Evolutionary conservation across 2,113 vertebrate species (phyloP), one percentile per base, ranked within the genome.

Genomic region (Propithecus coquereli): DNA sequence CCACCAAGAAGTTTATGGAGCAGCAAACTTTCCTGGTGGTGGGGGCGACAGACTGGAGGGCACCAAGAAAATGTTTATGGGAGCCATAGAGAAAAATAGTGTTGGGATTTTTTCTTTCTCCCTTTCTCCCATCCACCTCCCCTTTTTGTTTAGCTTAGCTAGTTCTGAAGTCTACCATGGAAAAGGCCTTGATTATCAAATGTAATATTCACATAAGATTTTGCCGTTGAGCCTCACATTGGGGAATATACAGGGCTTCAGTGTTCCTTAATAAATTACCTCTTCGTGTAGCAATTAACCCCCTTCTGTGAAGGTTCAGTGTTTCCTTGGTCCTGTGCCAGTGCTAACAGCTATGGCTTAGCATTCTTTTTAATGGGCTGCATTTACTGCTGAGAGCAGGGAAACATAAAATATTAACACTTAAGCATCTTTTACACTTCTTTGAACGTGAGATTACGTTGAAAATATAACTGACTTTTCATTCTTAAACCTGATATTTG

Each of bases 211-310:
- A 92, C 37, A 83, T n/a, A 89, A 27, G 77, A 87, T 82, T 94
- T 95, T 98, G 94, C 85, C 68, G 52, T 86, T 96, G 8, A 23
- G 87, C 81, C 93, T 97, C 97, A 95, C 97, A 45, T 97, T 97
- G 97, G 81, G 95, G 89, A 97, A 87, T 97, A 98, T 94, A 98
- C 97, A 98, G 97, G 79, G 97, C 98, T 98, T 96, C 98, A 98
- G 97, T 98, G 98, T 99, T 99, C 94, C 97, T 98, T 98, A 98
- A 98, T 98, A 98, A 98, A 98, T 98, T 98, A 98, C 98, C 98
- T 98, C 97, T 99, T 98, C 98, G 94, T 98, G 97, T 98, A 98
- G 98, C 98, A 98, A 99, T 99, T 99, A 99, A 98, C 97, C 98
- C 97, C 98, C 98, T 98, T 98, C 98, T 0, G 59, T 94, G 98